A percentile compares a stretch with the other conserved stretches of the same genome.
These are phyloP conservation scores for Epicauta chinensis DNA, from an alignment of 1,140 invertebrate species.

Conservation along the genomic window DNA sequence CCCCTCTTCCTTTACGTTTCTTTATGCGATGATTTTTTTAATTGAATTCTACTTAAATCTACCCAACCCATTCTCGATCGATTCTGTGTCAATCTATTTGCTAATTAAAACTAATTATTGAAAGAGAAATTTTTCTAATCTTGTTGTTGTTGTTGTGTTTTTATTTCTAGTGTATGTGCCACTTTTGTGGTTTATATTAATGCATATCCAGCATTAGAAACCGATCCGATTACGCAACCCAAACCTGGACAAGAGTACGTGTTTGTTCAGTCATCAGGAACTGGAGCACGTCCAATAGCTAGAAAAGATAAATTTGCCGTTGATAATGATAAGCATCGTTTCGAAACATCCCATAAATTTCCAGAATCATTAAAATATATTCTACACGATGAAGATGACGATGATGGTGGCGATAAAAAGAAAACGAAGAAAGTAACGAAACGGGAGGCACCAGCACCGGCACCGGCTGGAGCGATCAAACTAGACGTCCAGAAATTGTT, in stretches of 20 bases:
- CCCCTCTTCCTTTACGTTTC: no score
- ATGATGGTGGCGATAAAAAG: constrained; percentile 13
- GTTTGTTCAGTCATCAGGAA: constrained; percentile 32
- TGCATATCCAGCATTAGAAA: constrained; percentile 13
- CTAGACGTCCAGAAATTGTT: constrained; percentile 35
- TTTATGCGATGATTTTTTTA: no score
- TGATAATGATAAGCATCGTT: constrained; percentile 24
- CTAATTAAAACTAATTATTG: not conserved
- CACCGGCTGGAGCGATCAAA: constrained; percentile 39
- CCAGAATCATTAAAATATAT: constrained; percentile 33
- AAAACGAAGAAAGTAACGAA: constrained; percentile 23
- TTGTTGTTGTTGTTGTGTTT: no score
- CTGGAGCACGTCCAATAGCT: constrained; percentile 29
- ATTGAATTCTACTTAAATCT: no score
- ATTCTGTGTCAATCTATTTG: not conserved
- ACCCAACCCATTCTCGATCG: not conserved
- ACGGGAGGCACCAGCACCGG: constrained; percentile 34
- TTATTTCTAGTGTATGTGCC: no score
- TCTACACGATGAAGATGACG: constrained; percentile 28
- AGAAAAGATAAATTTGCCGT: constrained; percentile 34
- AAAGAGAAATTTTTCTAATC: not conserved
- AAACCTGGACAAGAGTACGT: constrained; percentile 39
- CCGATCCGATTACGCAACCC: constrained; percentile 30
- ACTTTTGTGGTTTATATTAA: not conserved
- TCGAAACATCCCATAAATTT: constrained; percentile 41